Evolutionary conservation across 37 sponge, comb jelly and placozoan genomes (phyloP), one percentile per base, ranked within the genome.

Genomic region (Halichondria panicea): DNA sequence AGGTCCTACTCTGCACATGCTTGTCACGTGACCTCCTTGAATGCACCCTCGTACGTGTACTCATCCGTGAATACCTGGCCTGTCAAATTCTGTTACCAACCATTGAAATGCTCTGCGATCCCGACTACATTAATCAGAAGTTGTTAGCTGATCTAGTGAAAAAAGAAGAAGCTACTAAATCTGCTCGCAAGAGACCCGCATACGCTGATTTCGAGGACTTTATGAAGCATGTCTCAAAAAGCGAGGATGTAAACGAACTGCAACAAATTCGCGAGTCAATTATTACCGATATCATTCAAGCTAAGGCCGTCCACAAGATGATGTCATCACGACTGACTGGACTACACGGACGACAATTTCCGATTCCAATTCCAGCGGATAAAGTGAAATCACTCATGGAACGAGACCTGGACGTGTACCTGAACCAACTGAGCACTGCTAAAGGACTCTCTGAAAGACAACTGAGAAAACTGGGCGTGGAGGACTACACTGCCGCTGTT

Each of bases 101-200:
- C 39, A 80, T 89, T 28, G 87, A 92, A 3, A 66, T 73, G 68
- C n/a, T 95, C 13, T 93, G 93, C 53, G 93, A 95, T 45, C 96
- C 96, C 12, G 96, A 95, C 74, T 89, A 82, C 72, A 76, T 95
- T 79, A 95, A 95, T 45, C 93, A 89, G 70, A 81, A 84, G 39
- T 60, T 95, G 19, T 63, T 95, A 55, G 66, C 48, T 2, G 70
- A 89, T 56, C 55, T 95, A 34, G 38, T 50, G 4, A 55, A 63
- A 35, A 58, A 68, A 48, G 93, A 95, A 65, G 78, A 74, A n/a
- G 67, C 78, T 3, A 70, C 70, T 33, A 82, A 92, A 43, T 72
- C 74, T 40, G 81, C 78, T 15, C 72, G 77, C 32, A 83, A 56
- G 0, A 57, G 63, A 8, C 61, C 31, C 38, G 54, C 84, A 8